A percentile compares a stretch with the other conserved stretches of the same genome.
Conservation (phyloP, 2,888 invertebrate genomes). For the Marasmarcha lunaedactyla region DNA sequence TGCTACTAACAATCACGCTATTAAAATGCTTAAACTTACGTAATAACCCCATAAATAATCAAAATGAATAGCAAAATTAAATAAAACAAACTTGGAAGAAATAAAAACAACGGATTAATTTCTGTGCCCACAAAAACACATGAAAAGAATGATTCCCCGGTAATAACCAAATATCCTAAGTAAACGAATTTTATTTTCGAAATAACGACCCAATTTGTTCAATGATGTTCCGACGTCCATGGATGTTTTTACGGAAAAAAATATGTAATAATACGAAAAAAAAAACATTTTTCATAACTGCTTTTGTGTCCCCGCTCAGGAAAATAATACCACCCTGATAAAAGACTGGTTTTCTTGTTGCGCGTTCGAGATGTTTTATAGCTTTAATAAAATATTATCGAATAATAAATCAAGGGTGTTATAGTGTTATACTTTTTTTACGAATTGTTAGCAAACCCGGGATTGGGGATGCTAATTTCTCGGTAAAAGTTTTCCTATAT, state of each 20-base stretch:
- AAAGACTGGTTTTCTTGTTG: conserved; percentile 34
- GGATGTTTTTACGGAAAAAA: conserved; percentile 1
- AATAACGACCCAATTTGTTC: conserved; percentile 23
- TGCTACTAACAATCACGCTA: too few species aligned
- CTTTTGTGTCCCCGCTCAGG: conserved; percentile 32
- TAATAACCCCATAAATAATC: too few species aligned
- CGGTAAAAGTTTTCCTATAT: conserved; percentile 15
- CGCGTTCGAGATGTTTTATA: conserved; percentile 41
- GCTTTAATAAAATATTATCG: conserved; percentile 49
- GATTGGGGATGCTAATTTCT: conserved; percentile 28
- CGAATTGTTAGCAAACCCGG: conserved; percentile 31
- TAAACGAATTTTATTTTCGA: conserved; percentile 5
- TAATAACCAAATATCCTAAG: conserved; percentile 27
- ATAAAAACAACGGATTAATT: too few species aligned
- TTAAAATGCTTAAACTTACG: too few species aligned
- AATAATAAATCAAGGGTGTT: conserved; percentile 46
- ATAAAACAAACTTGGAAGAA: too few species aligned
- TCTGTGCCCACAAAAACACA: too few species aligned
- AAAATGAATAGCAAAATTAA: too few species aligned
- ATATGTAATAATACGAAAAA: conserved; percentile 3
- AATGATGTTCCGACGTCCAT: conserved; percentile 7
- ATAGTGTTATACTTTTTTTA: conserved; percentile 25
- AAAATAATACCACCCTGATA: conserved; percentile 32
- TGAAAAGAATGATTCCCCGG: too few species aligned
- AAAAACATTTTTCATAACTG: conserved; percentile 5